phyloP scores from a whole-genome alignment of 2,113 vertebrate genomes.

The Gobius niger region DNA sequence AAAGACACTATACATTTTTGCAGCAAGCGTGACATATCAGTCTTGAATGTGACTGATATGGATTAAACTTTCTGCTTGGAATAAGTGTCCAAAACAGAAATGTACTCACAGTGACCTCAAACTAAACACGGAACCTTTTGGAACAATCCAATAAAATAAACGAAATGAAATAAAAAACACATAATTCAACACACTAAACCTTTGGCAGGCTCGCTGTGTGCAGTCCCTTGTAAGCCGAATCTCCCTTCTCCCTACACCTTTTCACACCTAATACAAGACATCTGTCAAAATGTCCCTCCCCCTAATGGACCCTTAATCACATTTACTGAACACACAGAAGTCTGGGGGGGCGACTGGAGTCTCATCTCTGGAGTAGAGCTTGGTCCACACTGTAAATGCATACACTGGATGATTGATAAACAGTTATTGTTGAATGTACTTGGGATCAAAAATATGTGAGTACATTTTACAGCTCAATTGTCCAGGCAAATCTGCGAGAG shows the following conservation, averaged over 20 bases:
- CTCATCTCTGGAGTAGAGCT: slow-evolving; percentile 51
- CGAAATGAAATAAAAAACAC: neutral
- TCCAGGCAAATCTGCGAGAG: slow-evolving; percentile 47
- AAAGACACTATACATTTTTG: slow-evolving; percentile 9
- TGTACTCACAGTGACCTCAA: slow-evolving; percentile 10
- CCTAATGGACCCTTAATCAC: slow-evolving; percentile 68
- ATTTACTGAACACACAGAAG: slow-evolving; percentile 70
- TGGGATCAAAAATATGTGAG: neutral
- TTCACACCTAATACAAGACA: slow-evolving; percentile 67
- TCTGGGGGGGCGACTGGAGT: slow-evolving; percentile 50
- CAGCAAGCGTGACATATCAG: neutral
- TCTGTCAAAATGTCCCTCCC: slow-evolving; percentile 70
- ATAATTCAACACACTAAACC: neutral
- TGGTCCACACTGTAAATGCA: neutral
- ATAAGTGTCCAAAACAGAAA: slow-evolving; percentile 9
- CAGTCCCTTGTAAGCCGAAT: slow-evolving; percentile 22
- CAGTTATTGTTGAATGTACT: neutral
- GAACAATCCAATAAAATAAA: neutral
- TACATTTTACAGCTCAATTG: slow-evolving; percentile 8
- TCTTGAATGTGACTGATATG: neutral
- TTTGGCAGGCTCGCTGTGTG: neutral
- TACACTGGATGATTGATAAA: neutral
- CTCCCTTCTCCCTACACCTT: slow-evolving; percentile 34
- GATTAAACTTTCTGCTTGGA: slow-evolving; percentile 12
- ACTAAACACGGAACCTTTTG: slow-evolving; percentile 19